Percentiles rank a stretch among this genome's conserved stretches.
These are phyloP conservation scores for Cephalophus harveyi DNA, from an alignment of 2,113 vertebrate genomes.

Conservation along the genomic window DNA sequence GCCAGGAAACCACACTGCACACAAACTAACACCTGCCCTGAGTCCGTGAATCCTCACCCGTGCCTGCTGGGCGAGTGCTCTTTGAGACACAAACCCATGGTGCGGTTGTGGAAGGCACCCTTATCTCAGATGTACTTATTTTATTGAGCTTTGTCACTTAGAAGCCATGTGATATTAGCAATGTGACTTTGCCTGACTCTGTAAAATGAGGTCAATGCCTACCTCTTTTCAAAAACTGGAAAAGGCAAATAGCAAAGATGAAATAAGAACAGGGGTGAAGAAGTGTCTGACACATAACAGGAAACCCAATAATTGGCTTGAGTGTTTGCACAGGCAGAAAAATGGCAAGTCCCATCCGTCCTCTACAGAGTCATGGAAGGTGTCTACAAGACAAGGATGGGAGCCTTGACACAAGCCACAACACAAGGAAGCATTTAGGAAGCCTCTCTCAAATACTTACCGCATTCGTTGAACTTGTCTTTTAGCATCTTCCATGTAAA, in stretches of 20 bases:
- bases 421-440: neutral
- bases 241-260: neutral
- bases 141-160: neutral
- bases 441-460: constrained; percentile 80
- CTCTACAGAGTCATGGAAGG: neutral
- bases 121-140: neutral
- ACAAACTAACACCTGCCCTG: neutral
- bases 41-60: neutral
- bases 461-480: constrained; percentile 96
- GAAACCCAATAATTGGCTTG: neutral
- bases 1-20: neutral
- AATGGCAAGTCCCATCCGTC: neutral
- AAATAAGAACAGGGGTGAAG: neutral
- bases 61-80: neutral
- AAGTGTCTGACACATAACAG: neutral
- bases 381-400: neutral
- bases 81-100: neutral
- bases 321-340: neutral
- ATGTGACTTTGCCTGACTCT: neutral
- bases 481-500: constrained; percentile 99
- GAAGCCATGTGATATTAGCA: neutral
- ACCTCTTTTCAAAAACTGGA: neutral
- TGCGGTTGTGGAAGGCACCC: neutral
- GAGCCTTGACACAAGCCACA: neutral
- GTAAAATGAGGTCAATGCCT: neutral